Evolutionary conservation across 2,888 invertebrate genomes (phyloP).

Genomic region (Altica lythri): DNA sequence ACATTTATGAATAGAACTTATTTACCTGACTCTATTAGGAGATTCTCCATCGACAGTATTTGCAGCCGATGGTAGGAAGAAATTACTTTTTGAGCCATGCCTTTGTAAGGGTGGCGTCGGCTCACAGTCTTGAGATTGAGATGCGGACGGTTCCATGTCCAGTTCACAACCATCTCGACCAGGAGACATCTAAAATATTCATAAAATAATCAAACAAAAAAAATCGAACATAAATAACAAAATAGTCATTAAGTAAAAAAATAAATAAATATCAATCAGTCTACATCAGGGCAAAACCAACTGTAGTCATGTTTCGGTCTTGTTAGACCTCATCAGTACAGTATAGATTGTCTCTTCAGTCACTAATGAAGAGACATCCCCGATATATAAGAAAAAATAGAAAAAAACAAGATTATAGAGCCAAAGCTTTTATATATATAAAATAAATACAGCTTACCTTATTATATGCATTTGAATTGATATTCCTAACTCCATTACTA

Average conservation of each 20-base stretch:
- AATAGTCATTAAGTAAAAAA: neutral
- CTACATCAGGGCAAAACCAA: no score
- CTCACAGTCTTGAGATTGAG: slow-evolving; percentile 91
- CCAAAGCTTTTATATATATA: no score
- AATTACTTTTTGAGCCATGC: slow-evolving; percentile 84
- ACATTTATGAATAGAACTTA: no score
- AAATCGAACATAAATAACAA: slow-evolving; percentile 33
- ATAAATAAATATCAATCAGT: no score
- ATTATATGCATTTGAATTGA: slow-evolving; percentile 87
- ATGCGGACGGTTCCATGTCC: slow-evolving; percentile 87
- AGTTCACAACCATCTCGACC: slow-evolving; percentile 82
- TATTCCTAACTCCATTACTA: slow-evolving; percentile 78
- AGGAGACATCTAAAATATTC: slow-evolving; percentile 71
- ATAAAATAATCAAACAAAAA: slow-evolving; percentile 8
- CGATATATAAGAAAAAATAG: no score
- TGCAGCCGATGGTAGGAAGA: slow-evolving; percentile 74
- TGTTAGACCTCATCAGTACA: no score
- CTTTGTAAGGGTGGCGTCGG: slow-evolving; percentile 86
- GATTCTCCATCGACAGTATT: slow-evolving; percentile 58
- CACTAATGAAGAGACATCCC: no score
- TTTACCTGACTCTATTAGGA: slow-evolving; percentile 49
- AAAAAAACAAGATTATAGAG: no score
- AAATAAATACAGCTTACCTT: slow-evolving; percentile 82
- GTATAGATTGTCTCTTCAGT: no score
- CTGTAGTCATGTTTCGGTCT: no score